Evolutionary conservation across 2,113 vertebrate genomes (phyloP), one percentile per base, ranked within the genome.

Genomic region (Irena cyanogastra): DNA sequence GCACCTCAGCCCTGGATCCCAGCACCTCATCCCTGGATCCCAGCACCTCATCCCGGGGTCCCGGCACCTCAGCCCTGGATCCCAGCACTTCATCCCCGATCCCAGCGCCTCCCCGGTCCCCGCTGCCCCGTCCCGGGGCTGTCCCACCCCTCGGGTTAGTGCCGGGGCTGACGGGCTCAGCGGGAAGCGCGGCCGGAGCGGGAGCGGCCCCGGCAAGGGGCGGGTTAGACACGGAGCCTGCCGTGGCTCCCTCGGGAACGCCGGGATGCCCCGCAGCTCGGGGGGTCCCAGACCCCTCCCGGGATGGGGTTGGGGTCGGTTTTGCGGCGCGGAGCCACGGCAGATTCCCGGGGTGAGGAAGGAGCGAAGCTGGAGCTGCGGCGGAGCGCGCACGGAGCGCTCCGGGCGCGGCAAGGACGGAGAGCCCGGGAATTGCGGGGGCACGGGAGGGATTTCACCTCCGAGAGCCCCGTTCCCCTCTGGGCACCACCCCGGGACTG

Each of bases 231-330:
- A 5, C 20, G 4, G 65, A 23, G 7, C 31, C 30, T 2, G 64
- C 1, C 30, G 15, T 1, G 79, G 65, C 53, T 59, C 44, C 23
- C 1, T n/a, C 22, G 13, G 63, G 61, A 35, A n/a, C 4, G 0
- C 39, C 31, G 7, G 37, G 41, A 39, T 5, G 18, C 30, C 30
- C 30, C 24, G 7, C 50, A 30, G 9, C 44, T 18, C 44, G 8
- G 44, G 19, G 53, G 31, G 31, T 33, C 18, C 53, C 53, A 6
- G 19, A 7, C 8, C 53, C 54, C 54, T n/a, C 54, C 54, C 31
- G 3, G 31, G 53, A 31, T 31, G n/a, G 15, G 57, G 26, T 9
- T 4, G 26, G 50, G 26, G 50, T 28, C 26, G n/a, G n/a, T n/a
- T n/a, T n/a, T n/a, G n/a, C n/a, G n/a, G n/a, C n/a, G n/a, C n/a